Conservation (phyloP, 2,888 invertebrate genomes). For the Platycheirus rosarum region DNA sequence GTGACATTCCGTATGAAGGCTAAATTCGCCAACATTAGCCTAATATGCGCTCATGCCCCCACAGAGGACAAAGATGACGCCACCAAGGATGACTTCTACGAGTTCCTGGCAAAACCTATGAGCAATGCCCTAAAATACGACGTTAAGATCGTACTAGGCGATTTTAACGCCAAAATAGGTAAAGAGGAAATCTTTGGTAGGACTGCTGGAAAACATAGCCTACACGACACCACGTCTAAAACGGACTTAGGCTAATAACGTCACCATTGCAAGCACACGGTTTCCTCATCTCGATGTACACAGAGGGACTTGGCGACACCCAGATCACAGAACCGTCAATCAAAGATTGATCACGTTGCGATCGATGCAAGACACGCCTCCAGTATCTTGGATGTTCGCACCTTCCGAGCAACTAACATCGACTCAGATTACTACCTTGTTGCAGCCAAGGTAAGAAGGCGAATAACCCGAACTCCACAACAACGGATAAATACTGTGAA, state of each 20-base stretch:
- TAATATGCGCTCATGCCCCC: background rate
- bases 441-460: too few species aligned
- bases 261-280: background rate
- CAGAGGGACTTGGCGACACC: background rate
- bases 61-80: conserved; percentile 25
- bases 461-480: too few species aligned
- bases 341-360: too few species aligned
- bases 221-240: background rate
- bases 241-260: background rate
- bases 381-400: too few species aligned
- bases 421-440: too few species aligned
- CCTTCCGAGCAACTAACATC: too few species aligned
- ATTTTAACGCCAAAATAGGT: too few species aligned
- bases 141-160: background rate
- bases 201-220: background rate
- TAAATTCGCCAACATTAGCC: background rate
- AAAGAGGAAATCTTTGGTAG: background rate
- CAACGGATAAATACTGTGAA: too few species aligned
- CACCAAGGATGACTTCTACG: conserved; percentile 37
- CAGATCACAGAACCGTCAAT: too few species aligned
- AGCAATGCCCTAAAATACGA: conserved; percentile 26
- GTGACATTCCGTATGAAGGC: too few species aligned
- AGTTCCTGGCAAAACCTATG: background rate
- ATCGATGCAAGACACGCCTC: too few species aligned
- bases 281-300: background rate